A percentile compares a stretch with the other conserved stretches of the same genome.
phyloP scores from a whole-genome alignment of 2,113 vertebrate species.

The Pelecanus crispus region DNA sequence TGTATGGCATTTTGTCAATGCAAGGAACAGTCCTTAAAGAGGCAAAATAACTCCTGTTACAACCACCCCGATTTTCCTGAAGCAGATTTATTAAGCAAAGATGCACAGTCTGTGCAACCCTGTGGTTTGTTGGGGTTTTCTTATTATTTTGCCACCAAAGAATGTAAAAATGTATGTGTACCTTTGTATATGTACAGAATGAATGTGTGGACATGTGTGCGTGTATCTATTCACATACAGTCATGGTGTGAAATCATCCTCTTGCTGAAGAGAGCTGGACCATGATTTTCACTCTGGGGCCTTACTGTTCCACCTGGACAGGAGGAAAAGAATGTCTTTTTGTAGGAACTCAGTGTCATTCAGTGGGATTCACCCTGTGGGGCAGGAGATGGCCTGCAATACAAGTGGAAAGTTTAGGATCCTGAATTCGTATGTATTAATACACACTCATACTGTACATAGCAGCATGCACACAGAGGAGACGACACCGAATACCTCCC shows the following conservation, averaged over 20 bases:
- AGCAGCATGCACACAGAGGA: not conserved
- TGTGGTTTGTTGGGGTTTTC: not conserved
- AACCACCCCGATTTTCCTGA: not conserved
- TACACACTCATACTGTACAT: slow-evolving; percentile 15
- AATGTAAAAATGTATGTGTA: slow-evolving; percentile 65
- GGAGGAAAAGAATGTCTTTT: slow-evolving; percentile 27
- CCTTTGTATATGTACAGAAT: slow-evolving; percentile 55
- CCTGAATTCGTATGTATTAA: not conserved
- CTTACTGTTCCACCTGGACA: slow-evolving; percentile 31
- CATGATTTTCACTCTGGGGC: slow-evolving; percentile 2
- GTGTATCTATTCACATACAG: not conserved
- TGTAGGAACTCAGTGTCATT: not conserved
- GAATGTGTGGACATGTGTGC: slow-evolving; percentile 8
- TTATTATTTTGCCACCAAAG: slow-evolving; percentile 62
- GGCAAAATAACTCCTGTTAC: slow-evolving; percentile 49
- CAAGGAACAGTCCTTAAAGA: slow-evolving; percentile 52
- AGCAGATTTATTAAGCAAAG: slow-evolving; percentile 16
- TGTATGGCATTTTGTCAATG: slow-evolving; percentile 44
- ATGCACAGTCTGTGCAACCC: not conserved
- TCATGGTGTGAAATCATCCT: not conserved
- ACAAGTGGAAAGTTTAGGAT: not conserved
- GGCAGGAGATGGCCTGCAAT: not conserved
- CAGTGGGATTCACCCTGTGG: not conserved
- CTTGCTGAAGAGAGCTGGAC: not conserved
- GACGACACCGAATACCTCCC: slow-evolving; percentile 30